Base-by-base conservation (phyloP, 2,888 invertebrate species). In the Lomographa bimaculata region DNA sequence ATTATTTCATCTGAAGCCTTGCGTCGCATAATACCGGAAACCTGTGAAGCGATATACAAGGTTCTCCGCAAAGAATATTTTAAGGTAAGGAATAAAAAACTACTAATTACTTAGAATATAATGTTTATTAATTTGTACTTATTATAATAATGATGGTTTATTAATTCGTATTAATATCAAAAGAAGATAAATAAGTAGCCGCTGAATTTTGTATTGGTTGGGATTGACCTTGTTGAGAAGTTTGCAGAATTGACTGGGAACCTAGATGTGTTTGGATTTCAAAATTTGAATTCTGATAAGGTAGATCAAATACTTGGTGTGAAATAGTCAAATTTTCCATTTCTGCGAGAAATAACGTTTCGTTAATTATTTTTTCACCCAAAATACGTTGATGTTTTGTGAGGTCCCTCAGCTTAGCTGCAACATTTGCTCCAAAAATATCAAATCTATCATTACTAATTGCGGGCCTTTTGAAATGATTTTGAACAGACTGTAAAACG, bases 341-440 rank as follows among this genome's bases (percentile, higher is more conserved):
- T 19, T 48, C 44, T 20, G 44, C 44, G 18, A 20, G 24, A 8
- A 26, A 36, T 21, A 44, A 19, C 7, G 44, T 34, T 11, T 44
- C 44, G 9, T 44, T 38, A 14, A 41, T 44, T 18, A 28, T 35
- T 37, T 48, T 48, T 35, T 38, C 44, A 4, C 44, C 44, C 7
- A 37, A 16, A 9, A 45, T 27, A 7, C 40, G 19, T 26, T 48
- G 44, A 19, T 37, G 16, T 37, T 34, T 41, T 24, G 33, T 11
- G 21, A 45, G 17, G 5, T 23, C 35, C 36, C 14, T 16, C 20
- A 49, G 38, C 27, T 45, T 49, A 12, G 27, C 12, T 7, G 27
- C 45, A 5, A 49, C 42, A 19, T 21, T 35, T 32, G 30, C 38
- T 8, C 41, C 45, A 32, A 41, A 42, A 19, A 19, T 14, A 14